These are phyloP conservation scores for Ptilonorhynchus violaceus DNA, from an alignment of 2,113 vertebrate species.

Conservation along the genomic window DNA sequence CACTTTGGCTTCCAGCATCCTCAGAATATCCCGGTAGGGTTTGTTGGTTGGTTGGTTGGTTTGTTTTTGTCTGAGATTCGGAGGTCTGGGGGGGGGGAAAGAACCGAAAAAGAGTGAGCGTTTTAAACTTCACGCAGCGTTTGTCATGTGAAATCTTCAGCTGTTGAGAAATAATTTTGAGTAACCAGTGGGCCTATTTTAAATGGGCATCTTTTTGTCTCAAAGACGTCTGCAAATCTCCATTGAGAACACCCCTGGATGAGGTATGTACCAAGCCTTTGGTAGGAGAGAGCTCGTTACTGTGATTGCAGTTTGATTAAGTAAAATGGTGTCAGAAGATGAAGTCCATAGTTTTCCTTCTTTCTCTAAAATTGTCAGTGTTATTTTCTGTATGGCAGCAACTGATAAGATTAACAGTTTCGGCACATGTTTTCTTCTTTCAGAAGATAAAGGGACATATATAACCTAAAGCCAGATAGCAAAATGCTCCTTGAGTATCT, in stretches of 20 bases:
- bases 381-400: neutral
- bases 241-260: constrained; percentile 55
- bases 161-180: constrained; percentile 29
- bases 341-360: constrained; percentile 20
- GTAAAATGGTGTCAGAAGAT: constrained; percentile 55
- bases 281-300: constrained; percentile 23
- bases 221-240: constrained; percentile 63
- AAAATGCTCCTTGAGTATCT: neutral
- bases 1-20: neutral
- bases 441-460: neutral
- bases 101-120: neutral
- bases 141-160: constrained; percentile 43
- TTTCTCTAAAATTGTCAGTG: constrained; percentile 35
- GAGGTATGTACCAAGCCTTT: constrained; percentile 70
- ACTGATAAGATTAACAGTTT: neutral
- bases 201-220: constrained; percentile 69
- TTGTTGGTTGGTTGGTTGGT: neutral
- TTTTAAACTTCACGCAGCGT: constrained; percentile 26
- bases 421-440: neutral
- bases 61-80: constrained; percentile 9
- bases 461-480: neutral
- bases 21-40: neutral
- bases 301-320: constrained; percentile 36
- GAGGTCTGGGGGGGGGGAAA: neutral
- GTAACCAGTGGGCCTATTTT: constrained; percentile 55